Conservation (phyloP, 2,797 vertebrate genomes). For the Rhincodon typus region DNA sequence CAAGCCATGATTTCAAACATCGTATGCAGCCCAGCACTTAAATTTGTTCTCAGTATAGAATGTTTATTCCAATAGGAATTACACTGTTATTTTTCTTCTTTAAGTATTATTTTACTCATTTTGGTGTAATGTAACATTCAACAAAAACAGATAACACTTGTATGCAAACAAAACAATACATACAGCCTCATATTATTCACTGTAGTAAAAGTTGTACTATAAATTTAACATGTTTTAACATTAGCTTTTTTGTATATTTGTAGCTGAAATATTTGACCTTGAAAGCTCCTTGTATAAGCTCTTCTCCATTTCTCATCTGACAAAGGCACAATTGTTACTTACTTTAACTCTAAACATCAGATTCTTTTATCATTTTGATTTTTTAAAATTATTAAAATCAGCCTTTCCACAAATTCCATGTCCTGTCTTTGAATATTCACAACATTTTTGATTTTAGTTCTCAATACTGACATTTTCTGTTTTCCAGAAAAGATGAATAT, state of each 20-base stretch:
- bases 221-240: background rate
- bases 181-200: background rate
- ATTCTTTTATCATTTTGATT: background rate
- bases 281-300: too few relatives aligned
- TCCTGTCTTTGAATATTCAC: background rate
- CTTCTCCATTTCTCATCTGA: background rate
- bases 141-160: background rate
- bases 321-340: too few relatives aligned
- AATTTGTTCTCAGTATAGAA: background rate
- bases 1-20: background rate
- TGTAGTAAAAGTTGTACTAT: background rate
- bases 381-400: background rate
- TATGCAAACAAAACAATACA: background rate
- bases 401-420: background rate
- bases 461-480: background rate
- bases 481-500: background rate
- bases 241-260: background rate
- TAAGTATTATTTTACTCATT: background rate
- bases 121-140: background rate
- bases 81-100: background rate
- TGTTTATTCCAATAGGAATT: constrained; percentile 11
- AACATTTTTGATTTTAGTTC: background rate
- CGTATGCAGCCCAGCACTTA: background rate
- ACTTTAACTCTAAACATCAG: background rate
- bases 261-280: too few relatives aligned